Percentiles rank a stretch among this genome's conserved stretches.
These are phyloP conservation scores for Melanotaenia maccullochi DNA, from an alignment of 2,797 vertebrate genomes.

Conservation along the genomic window DNA sequence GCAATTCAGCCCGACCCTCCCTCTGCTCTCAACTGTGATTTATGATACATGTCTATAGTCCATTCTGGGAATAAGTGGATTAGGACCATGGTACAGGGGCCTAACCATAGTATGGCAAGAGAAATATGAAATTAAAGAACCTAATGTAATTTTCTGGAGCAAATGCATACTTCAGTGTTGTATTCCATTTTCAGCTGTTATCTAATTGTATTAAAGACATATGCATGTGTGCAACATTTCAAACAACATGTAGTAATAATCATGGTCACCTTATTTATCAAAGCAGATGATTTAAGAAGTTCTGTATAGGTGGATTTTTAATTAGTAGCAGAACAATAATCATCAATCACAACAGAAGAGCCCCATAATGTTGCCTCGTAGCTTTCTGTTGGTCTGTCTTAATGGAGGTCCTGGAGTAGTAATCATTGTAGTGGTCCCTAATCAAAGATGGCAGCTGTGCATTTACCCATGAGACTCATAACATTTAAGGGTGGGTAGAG, in stretches of 20 bases:
- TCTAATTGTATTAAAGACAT: neutral
- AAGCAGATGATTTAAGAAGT: slow-evolving; percentile 7
- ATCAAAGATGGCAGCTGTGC: slow-evolving; percentile 74
- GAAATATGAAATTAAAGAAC: neutral
- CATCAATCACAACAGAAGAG: slow-evolving; percentile 64
- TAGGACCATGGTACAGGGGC: slow-evolving; percentile 37
- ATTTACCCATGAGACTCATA: slow-evolving; percentile 76
- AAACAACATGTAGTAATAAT: slow-evolving; percentile 1
- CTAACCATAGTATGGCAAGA: slow-evolving; percentile 14
- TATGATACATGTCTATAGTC: slow-evolving; percentile 65
- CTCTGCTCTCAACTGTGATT: slow-evolving; percentile 73
- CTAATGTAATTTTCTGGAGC: neutral
- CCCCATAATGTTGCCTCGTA: slow-evolving; percentile 39
- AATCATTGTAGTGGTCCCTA: slow-evolving; percentile 79
- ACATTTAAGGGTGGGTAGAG: slow-evolving; percentile 63
- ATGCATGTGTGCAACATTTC: neutral
- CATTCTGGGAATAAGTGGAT: slow-evolving; percentile 71
- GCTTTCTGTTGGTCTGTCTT: slow-evolving; percentile 39
- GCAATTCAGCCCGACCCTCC: slow-evolving; percentile 58
- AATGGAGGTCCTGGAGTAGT: slow-evolving; percentile 56
- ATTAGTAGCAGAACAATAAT: slow-evolving; percentile 60
- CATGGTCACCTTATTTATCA: neutral
- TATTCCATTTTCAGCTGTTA: neutral
- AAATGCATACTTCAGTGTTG: neutral
- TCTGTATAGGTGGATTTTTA: slow-evolving; percentile 15